A percentile compares a stretch with the other conserved stretches of the same genome.
Conservation (phyloP, 1,140 invertebrate species). For the Coelopa frigida region DNA sequence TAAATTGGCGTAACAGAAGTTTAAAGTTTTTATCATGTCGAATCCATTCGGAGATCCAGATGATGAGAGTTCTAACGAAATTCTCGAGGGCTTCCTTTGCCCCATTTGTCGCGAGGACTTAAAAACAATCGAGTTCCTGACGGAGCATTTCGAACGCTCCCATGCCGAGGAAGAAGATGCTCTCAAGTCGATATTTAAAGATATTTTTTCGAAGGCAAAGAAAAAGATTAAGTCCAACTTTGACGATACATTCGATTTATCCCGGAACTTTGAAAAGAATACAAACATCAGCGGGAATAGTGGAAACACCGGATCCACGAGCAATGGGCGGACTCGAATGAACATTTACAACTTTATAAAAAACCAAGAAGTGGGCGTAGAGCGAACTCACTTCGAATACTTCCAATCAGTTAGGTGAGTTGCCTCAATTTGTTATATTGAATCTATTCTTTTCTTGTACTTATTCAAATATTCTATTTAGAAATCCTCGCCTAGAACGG, state of each 20-base stretch:
- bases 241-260: conserved; percentile 54
- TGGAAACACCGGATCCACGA: conserved; percentile 1
- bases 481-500: conserved; percentile 69
- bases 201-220: conserved; percentile 81
- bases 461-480: too few species aligned
- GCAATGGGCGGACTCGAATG: conserved; percentile 21
- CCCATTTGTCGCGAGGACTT: conserved; percentile 87
- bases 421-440: conserved; percentile 37
- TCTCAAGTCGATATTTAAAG: conserved; percentile 77
- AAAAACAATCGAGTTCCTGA: conserved; percentile 70
- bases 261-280: conserved; percentile 50
- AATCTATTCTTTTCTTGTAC: conserved; percentile 6
- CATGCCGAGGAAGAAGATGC: conserved; percentile 87
- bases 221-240: conserved; percentile 73
- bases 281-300: conserved; percentile 32
- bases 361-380: conserved; percentile 60
- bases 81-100: conserved; percentile 88
- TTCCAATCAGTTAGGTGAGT: conserved; percentile 75
- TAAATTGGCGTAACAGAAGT: too few species aligned
- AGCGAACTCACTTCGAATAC: conserved; percentile 62
- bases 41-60: conserved; percentile 16
- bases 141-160: conserved; percentile 78
- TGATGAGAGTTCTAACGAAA: conserved; percentile 45
- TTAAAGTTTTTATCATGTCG: conserved; percentile 5
- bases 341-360: conserved; percentile 51